Conservation (phyloP, 2,888 invertebrate genomes). For the Archips xylosteana region DNA sequence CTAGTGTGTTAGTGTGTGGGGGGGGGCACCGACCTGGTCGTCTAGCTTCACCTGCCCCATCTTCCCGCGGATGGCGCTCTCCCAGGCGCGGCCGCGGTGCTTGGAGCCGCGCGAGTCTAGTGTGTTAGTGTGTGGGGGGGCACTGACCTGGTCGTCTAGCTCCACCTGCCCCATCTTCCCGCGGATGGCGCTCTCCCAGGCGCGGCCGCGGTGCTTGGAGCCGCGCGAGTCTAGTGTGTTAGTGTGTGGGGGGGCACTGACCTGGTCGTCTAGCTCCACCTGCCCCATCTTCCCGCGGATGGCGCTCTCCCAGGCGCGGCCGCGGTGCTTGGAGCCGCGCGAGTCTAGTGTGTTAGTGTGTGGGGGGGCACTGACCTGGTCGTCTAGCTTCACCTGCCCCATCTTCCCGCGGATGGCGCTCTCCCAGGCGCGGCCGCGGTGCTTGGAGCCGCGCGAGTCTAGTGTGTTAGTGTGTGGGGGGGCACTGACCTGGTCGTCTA, state of each 20-base stretch:
- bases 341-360: slow-evolving; percentile 88
- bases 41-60: slow-evolving; percentile 1
- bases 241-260: no score
- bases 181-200: slow-evolving; percentile 96
- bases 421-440: slow-evolving; percentile 97
- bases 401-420: slow-evolving; percentile 90
- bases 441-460: slow-evolving; percentile 97
- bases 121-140: no score
- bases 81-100: slow-evolving; percentile 96
- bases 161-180: slow-evolving; percentile 64
- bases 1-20: slow-evolving; percentile 62
- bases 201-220: slow-evolving; percentile 96
- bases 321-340: slow-evolving; percentile 97
- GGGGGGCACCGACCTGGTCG: neutral
- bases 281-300: slow-evolving; percentile 85
- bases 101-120: slow-evolving; percentile 98
- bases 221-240: slow-evolving; percentile 93
- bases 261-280: slow-evolving; percentile 1
- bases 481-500: neutral
- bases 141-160: neutral
- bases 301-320: slow-evolving; percentile 96
- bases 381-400: neutral
- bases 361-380: neutral
- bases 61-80: slow-evolving; percentile 92
- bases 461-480: no score